Conservation (phyloP, 2,113 vertebrate genomes). For the Ctenomys sociabilis region DNA sequence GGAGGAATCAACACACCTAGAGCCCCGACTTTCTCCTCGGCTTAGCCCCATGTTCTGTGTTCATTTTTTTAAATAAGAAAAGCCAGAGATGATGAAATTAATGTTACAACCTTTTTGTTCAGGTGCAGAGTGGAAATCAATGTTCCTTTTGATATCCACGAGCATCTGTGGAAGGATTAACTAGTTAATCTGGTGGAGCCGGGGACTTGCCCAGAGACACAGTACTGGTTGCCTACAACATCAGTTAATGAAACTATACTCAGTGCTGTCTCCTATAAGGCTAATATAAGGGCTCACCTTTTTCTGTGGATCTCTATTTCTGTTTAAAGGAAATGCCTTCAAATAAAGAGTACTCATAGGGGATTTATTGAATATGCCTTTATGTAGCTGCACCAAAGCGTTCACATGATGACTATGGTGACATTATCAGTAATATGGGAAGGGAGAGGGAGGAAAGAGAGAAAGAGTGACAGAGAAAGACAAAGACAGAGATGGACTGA, state of each 20-base stretch:
- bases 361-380: not conserved
- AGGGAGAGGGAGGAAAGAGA: not conserved
- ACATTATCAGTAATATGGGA: not conserved
- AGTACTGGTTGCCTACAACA: not conserved
- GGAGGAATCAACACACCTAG: not conserved
- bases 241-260: not conserved
- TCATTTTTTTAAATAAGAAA: not conserved
- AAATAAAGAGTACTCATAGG: not conserved
- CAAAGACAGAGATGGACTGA: too few species aligned
- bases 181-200: not conserved
- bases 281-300: not conserved
- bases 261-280: not conserved
- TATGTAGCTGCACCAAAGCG: not conserved
- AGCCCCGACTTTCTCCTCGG: not conserved
- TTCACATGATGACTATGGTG: not conserved
- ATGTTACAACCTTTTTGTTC: not conserved
- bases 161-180: not conserved
- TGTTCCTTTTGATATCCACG: not conserved
- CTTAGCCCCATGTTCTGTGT: not conserved
- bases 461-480: too few species aligned
- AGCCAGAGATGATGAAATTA: not conserved
- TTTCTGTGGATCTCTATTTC: slow-evolving; percentile 2
- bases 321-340: not conserved
- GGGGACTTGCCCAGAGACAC: not conserved
- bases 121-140: not conserved